Percentiles rank a stretch among this genome's conserved stretches.
Evolutionary conservation across 2,888 invertebrate genomes (phyloP).

Genomic region (Notodonta ziczac): DNA sequence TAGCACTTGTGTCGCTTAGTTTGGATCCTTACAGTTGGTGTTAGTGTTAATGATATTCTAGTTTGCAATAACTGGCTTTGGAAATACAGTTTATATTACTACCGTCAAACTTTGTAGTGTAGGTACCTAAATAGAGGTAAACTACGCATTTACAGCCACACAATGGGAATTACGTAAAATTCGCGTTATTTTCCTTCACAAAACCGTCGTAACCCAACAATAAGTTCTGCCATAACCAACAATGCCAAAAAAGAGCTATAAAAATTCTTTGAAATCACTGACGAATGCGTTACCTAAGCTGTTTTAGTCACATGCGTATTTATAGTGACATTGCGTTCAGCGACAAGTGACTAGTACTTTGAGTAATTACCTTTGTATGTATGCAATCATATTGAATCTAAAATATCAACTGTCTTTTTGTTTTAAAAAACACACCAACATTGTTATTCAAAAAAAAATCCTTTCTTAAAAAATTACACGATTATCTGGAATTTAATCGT

Average conservation of each 20-base stretch:
- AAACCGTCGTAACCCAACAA: constrained; percentile 15
- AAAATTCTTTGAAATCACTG: constrained; percentile 32
- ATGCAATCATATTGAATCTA: too few relatives aligned
- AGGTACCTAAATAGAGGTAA: background rate
- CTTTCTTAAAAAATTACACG: too few relatives aligned
- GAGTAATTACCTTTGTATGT: too few relatives aligned
- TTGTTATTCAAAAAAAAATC: too few relatives aligned
- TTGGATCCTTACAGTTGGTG: too few relatives aligned
- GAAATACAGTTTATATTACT: background rate
- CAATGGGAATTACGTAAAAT: constrained; percentile 22
- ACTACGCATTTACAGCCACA: background rate
- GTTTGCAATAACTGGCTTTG: too few relatives aligned
- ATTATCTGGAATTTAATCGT: too few relatives aligned
- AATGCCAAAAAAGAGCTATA: constrained; percentile 26
- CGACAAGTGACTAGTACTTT: background rate
- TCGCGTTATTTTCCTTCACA: constrained; percentile 4
- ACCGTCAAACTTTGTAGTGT: background rate
- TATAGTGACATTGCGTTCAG: constrained; percentile 7
- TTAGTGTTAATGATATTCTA: too few relatives aligned
- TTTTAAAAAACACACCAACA: too few relatives aligned
- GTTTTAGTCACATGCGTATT: constrained; percentile 45
- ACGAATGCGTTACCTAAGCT: constrained; percentile 50
- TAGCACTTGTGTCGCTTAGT: too few relatives aligned
- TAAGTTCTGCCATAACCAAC: constrained; percentile 16
- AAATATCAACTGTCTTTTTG: too few relatives aligned